These are phyloP conservation scores for Poeciliopsis presidionis DNA, from an alignment of 2,797 vertebrate species.

Conservation along the genomic window DNA sequence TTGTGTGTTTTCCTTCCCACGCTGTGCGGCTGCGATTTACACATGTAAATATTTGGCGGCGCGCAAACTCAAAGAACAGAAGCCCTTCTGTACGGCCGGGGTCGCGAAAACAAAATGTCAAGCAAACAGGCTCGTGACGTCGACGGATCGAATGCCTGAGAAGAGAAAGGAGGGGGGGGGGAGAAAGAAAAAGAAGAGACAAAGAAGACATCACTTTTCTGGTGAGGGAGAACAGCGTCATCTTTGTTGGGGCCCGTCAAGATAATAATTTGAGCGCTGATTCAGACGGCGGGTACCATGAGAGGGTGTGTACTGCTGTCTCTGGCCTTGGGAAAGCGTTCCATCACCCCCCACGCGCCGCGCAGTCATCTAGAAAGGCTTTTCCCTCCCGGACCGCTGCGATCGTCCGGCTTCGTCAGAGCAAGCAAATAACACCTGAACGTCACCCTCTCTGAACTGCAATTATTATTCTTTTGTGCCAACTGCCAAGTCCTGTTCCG, in stretches of 20 bases:
- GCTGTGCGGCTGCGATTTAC: slow-evolving; percentile 68
- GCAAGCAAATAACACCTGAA: slow-evolving; percentile 53
- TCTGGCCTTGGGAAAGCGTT: slow-evolving; percentile 36
- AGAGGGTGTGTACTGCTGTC: slow-evolving; percentile 42
- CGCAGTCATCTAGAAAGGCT: slow-evolving; percentile 40
- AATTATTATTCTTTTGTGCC: slow-evolving; percentile 34
- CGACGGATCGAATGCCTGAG: slow-evolving; percentile 34
- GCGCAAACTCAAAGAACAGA: slow-evolving; percentile 58
- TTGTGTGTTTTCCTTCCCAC: slow-evolving; percentile 62
- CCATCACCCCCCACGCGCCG: slow-evolving; percentile 41
- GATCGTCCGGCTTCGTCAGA: slow-evolving; percentile 33
- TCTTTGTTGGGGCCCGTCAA: slow-evolving; percentile 55
- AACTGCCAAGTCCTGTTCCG: slow-evolving; percentile 8
- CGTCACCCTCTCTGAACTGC: slow-evolving; percentile 39
- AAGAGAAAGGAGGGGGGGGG: slow-evolving; percentile 17
- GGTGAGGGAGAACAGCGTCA: slow-evolving; percentile 34
- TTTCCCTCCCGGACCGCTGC: slow-evolving; percentile 32
- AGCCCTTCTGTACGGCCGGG: slow-evolving; percentile 56
- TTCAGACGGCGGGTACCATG: slow-evolving; percentile 29
- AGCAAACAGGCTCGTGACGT: slow-evolving; percentile 50
- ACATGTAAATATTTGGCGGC: slow-evolving; percentile 72
- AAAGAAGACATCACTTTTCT: slow-evolving; percentile 2
- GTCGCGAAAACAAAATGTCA: slow-evolving; percentile 55
- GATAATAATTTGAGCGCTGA: slow-evolving; percentile 50
- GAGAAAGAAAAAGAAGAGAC: slow-evolving; percentile 25